phyloP scores from a whole-genome alignment of 2,888 invertebrate species.

The Onthophagus sagittarius region DNA sequence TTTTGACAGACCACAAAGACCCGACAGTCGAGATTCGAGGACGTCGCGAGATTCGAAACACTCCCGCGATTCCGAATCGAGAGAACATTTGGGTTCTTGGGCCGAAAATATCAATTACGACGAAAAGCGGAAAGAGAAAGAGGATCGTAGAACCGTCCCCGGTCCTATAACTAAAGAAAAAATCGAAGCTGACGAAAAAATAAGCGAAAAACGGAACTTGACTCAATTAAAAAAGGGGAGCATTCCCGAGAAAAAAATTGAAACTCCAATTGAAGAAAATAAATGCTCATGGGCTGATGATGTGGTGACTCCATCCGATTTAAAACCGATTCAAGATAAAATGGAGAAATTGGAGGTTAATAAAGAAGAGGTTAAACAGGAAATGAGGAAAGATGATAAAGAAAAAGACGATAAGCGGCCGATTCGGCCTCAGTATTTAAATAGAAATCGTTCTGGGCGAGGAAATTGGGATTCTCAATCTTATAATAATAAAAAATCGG shows the following conservation, averaged over 20 bases:
- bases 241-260: slow-evolving; percentile 35
- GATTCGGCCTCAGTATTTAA: slow-evolving; percentile 39
- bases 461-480: slow-evolving; percentile 42
- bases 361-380: background rate
- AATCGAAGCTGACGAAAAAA: slow-evolving; percentile 56
- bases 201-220: slow-evolving; percentile 51
- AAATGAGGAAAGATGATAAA: slow-evolving; percentile 1
- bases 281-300: slow-evolving; percentile 52
- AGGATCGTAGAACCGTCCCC: slow-evolving; percentile 51
- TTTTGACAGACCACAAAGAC: slow-evolving; percentile 54
- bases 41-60: slow-evolving; percentile 54
- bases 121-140: slow-evolving; percentile 36
- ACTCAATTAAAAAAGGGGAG: slow-evolving; percentile 52
- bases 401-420: slow-evolving; percentile 35
- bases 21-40: slow-evolving; percentile 58
- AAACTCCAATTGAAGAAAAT: slow-evolving; percentile 35
- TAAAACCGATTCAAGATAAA: slow-evolving; percentile 13
- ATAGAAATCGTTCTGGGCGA: slow-evolving; percentile 44
- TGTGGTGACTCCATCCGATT: slow-evolving; percentile 18
- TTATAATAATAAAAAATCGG: slow-evolving; percentile 35
- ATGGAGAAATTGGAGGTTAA: slow-evolving; percentile 27
- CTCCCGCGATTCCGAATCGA: slow-evolving; percentile 50
- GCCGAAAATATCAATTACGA: slow-evolving; percentile 44
- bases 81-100: slow-evolving; percentile 48
- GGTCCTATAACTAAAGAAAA: slow-evolving; percentile 60